Conservation (phyloP, 2,113 vertebrate genomes). For the Podarcis raffonei region DNA sequence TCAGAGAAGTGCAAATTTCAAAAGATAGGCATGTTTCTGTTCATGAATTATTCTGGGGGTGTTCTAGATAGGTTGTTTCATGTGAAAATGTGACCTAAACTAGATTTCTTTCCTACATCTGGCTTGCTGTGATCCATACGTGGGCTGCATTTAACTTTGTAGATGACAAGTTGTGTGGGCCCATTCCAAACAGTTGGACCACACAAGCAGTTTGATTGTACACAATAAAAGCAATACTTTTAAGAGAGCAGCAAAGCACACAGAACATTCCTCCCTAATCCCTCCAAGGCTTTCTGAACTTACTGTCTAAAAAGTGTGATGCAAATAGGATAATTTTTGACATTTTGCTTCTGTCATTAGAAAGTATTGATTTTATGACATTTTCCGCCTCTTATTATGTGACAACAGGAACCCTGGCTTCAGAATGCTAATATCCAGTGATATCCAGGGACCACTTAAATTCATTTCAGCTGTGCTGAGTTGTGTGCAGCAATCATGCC, state of each 20-base stretch:
- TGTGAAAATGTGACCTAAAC: too few species aligned
- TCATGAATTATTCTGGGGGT: too few species aligned
- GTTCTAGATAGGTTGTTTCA: too few species aligned
- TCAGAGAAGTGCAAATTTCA: too few species aligned
- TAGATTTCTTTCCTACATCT: too few species aligned
- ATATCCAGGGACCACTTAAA: conserved; percentile 57
- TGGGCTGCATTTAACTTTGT: background rate
- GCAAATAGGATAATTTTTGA: conserved; percentile 71
- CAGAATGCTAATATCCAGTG: conserved; percentile 61
- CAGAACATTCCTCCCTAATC: conserved; percentile 31
- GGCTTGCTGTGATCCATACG: too few species aligned
- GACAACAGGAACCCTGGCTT: conserved; percentile 47
- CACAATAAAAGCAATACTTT: conserved; percentile 65
- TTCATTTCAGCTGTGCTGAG: conserved; percentile 69
- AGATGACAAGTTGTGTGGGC: background rate
- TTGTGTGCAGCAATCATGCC: conserved; percentile 60
- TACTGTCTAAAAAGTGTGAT: conserved; percentile 68
- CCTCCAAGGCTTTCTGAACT: conserved; percentile 65
- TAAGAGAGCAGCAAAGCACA: conserved; percentile 2
- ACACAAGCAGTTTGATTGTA: conserved; percentile 36
- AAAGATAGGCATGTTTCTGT: too few species aligned
- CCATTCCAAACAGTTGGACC: background rate
- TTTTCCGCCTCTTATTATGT: conserved; percentile 63
- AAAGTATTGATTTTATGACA: conserved; percentile 71
- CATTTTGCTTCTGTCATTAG: conserved; percentile 68